These are phyloP conservation scores for Pantherophis alleghaniensis DNA, from an alignment of 2,797 vertebrate genomes.

Conservation along the genomic window DNA sequence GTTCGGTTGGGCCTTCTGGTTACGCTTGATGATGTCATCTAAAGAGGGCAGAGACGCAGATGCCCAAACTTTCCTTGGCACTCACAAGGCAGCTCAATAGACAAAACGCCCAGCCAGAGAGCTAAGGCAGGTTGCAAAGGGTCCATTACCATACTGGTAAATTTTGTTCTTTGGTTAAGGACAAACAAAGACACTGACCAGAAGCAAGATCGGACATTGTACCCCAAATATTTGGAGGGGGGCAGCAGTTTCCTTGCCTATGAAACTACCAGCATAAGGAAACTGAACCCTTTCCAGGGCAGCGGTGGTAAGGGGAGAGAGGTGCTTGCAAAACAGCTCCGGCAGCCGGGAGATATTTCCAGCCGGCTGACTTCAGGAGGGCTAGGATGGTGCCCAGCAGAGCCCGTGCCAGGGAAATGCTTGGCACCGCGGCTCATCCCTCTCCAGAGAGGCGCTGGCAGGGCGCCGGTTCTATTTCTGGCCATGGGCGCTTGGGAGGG, in stretches of 20 bases:
- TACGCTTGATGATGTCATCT: slow-evolving; percentile 79
- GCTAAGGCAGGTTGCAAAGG: neutral
- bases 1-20: slow-evolving; percentile 58
- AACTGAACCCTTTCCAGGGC: neutral
- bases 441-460: neutral
- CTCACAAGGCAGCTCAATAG: neutral
- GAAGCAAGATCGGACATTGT: neutral
- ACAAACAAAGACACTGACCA: neutral
- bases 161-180: neutral
- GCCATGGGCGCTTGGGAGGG: neutral
- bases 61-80: neutral
- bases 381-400: neutral
- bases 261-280: neutral
- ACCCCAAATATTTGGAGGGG: neutral
- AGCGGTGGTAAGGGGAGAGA: neutral
- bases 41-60: slow-evolving; percentile 1
- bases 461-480: slow-evolving; percentile 1
- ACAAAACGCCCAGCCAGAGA: neutral
- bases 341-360: neutral
- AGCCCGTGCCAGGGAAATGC: neutral
- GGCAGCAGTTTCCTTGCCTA: neutral
- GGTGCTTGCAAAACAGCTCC: neutral
- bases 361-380: neutral
- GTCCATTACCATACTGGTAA: neutral
- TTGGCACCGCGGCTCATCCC: neutral